These are phyloP conservation scores for Yponomeuta cagnagella DNA, from an alignment of 2,888 invertebrate species.

Conservation along the genomic window DNA sequence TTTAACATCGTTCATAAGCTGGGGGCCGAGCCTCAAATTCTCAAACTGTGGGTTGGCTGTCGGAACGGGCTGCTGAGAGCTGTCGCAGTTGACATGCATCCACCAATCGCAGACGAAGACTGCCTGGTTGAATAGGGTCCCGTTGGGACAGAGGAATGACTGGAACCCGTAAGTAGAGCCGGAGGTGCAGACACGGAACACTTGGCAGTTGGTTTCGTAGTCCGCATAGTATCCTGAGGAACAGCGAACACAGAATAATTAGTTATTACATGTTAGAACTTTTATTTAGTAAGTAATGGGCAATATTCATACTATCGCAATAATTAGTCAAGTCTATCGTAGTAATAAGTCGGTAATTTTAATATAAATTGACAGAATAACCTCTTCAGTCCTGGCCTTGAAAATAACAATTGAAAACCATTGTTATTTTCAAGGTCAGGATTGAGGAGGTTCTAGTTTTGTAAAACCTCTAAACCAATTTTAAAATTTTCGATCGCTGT, in stretches of 20 bases:
- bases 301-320: no score
- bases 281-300: no score
- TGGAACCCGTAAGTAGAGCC: constrained; percentile 71
- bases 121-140: constrained; percentile 80
- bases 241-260: constrained; percentile 17
- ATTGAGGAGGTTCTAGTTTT: no score
- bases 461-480: no score
- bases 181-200: constrained; percentile 79
- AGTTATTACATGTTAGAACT: no score
- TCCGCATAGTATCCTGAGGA: constrained; percentile 80
- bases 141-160: constrained; percentile 80
- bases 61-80: constrained; percentile 55
- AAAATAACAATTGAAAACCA: no score
- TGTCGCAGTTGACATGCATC: constrained; percentile 78
- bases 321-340: no score
- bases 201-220: constrained; percentile 78
- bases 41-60: constrained; percentile 60
- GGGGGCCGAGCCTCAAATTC: constrained; percentile 66
- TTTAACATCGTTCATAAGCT: constrained; percentile 74
- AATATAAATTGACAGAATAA: no score
- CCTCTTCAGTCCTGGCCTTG: no score
- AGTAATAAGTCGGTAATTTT: no score
- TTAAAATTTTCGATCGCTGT: no score
- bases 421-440: no score
- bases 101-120: constrained; percentile 82